Base-by-base conservation (phyloP, 1,140 invertebrate species). In the Caenorhabditis inopinata region DNA sequence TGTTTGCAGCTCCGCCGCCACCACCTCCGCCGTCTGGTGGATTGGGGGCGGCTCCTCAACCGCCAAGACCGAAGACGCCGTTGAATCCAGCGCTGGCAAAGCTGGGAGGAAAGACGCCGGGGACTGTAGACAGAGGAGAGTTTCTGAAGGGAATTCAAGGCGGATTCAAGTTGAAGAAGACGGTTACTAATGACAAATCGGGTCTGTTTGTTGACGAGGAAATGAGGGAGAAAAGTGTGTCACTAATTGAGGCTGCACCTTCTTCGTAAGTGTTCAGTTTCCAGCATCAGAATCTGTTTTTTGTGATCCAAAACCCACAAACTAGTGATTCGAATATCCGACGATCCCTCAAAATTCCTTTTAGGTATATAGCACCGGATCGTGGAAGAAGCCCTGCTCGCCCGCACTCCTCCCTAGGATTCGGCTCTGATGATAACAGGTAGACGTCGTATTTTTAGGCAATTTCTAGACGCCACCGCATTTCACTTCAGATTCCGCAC, bases 191-290 rank as follows among this genome's bases (percentile, higher is more conserved):
- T 35, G 78, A 79, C 46, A 79, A 79, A 62, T 74, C 62, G 0
- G 78, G 78, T 46, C 32, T 79, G 21, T 23, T 79, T 46, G 78
- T 79, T 45, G 78, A 79, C 46, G 78, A 79, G 21, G 78, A 79
- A 51, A 47, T 79, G 78, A 74, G 48, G 42, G 38, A 51, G 35
- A 46, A 42, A 16, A 68, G 51, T 51, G 62, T 79, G 0, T 74
- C 32, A 21, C 27, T 73, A n/a, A n/a, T 73, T 29, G 68, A 74
- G 62, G 32, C 78, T 35, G 45, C 78, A 14, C 51, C 48, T 49
- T 58, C 78, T 79, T 58, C 78, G 48, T 58, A 58, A 38, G 49
- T 25, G 21, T 23, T 62, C 32, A 16, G 23, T 9, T 27, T 7
- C 18, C 23, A 74, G 32, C 27, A 18, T 74, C 21, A n/a, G n/a